A percentile compares a stretch with the other conserved stretches of the same genome.
Conservation (phyloP, 37 sponge, comb jelly and placozoan species). For the Agelas oroides region DNA sequence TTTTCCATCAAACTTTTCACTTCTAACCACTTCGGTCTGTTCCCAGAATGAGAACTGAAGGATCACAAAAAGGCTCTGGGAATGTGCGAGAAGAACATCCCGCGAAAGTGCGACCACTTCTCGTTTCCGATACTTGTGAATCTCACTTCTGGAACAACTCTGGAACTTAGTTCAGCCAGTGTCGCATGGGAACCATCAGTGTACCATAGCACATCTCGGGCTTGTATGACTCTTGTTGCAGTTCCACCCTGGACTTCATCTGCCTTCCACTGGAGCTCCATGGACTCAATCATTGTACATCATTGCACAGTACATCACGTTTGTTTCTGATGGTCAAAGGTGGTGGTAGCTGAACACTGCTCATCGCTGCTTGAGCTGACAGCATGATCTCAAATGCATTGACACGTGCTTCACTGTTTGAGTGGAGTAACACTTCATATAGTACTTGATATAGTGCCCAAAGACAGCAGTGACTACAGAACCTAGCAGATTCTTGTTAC, state of each 20-base stretch:
- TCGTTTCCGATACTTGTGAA: constrained; percentile 18
- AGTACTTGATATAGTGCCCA: too few relatives aligned
- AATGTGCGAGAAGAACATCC: constrained; percentile 31
- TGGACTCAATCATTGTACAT: constrained; percentile 12
- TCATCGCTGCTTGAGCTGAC: not conserved
- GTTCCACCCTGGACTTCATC: constrained; percentile 4
- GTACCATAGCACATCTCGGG: constrained; percentile 33
- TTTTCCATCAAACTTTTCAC: constrained; percentile 21
- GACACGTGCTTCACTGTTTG: too few relatives aligned
- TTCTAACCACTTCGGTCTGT: constrained; percentile 8
- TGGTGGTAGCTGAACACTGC: constrained; percentile 7
- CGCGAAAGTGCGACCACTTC: constrained; percentile 1
- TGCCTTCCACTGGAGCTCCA: constrained; percentile 15
- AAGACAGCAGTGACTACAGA: too few relatives aligned
- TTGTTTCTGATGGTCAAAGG: not conserved
- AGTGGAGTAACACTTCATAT: too few relatives aligned
- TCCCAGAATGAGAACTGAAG: constrained; percentile 25
- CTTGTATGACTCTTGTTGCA: constrained; percentile 3
- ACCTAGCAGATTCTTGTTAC: too few relatives aligned
- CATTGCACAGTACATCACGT: constrained; percentile 28
- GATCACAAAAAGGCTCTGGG: constrained; percentile 29
- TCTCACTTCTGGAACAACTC: constrained; percentile 1
- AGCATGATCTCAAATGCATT: constrained; percentile 35
- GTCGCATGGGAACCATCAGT: constrained; percentile 30
- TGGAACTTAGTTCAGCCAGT: constrained; percentile 3